phyloP scores from a whole-genome alignment of 2,113 vertebrate species.

The Prolemur simus region DNA sequence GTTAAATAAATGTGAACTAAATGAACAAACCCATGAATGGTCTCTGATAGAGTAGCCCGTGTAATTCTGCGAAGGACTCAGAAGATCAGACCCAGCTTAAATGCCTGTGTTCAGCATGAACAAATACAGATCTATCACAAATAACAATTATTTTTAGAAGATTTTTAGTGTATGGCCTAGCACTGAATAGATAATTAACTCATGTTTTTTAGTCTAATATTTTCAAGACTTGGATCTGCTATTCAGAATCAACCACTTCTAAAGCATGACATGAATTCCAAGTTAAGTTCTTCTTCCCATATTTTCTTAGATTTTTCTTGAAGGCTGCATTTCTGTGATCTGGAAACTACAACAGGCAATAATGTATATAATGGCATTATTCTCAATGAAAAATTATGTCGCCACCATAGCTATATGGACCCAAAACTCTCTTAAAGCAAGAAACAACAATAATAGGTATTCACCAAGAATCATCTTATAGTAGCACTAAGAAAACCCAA shows the following conservation, averaged over 20 bases:
- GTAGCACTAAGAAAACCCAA: neutral
- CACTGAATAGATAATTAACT: neutral
- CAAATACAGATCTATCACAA: neutral
- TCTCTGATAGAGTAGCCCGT: neutral
- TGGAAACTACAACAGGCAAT: neutral
- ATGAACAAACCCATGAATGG: neutral
- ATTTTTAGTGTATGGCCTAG: neutral
- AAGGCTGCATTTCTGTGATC: neutral
- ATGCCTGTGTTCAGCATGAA: neutral
- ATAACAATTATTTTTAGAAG: neutral
- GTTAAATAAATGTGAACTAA: neutral
- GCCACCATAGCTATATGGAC: neutral
- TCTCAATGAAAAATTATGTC: neutral
- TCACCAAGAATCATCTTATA: neutral
- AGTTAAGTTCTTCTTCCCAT: neutral
- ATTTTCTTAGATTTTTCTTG: conserved; percentile 18
- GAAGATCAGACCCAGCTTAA: neutral
- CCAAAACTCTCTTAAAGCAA: neutral
- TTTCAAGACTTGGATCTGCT: neutral
- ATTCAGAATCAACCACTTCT: neutral
- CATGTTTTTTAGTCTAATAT: neutral
- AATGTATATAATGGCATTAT: neutral
- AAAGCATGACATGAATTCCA: neutral
- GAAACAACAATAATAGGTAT: neutral
- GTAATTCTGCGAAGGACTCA: neutral